Conservation (phyloP, 53 echinoderm and acorn worm species). For the Holothuria leucospilota region DNA sequence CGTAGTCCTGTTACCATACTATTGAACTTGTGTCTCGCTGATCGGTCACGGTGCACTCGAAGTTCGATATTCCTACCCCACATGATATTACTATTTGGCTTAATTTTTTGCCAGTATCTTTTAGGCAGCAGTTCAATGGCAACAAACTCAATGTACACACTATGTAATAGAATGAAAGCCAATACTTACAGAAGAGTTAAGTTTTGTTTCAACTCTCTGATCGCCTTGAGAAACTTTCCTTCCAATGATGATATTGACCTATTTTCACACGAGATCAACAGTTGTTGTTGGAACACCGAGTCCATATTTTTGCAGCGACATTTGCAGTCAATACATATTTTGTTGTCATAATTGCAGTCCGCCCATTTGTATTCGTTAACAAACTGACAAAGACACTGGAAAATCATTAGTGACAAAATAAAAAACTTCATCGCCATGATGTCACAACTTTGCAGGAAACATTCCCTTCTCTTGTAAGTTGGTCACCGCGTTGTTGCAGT, state of each 20-base stretch:
- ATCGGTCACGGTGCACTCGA: no score
- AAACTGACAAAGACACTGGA: neutral
- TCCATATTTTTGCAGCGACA: neutral
- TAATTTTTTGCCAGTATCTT: no score
- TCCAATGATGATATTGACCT: conserved; percentile 24
- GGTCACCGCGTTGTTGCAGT: no score
- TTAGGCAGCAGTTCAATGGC: no score
- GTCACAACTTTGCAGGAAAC: no score
- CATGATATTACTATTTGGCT: no score
- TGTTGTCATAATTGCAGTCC: conserved; percentile 1
- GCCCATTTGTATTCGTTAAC: conserved; percentile 1
- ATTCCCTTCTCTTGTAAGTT: no score
- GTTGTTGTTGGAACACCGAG: no score
- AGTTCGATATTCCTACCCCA: no score
- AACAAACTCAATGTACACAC: no score
- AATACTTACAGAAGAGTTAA: conserved; percentile 31
- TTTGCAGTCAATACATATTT: conserved; percentile 7
- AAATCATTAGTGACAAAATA: neutral
- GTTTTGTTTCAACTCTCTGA: conserved; percentile 6
- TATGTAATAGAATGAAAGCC: neutral
- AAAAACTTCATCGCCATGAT: conserved; percentile 2
- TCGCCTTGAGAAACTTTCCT: neutral
- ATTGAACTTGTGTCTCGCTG: no score
- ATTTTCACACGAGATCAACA: conserved; percentile 3
- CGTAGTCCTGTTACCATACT: no score